A percentile compares a stretch with the other conserved stretches of the same genome.
These are phyloP conservation scores for Drosophila testacea DNA, from an alignment of 2,888 invertebrate genomes.

Conservation along the genomic window DNA sequence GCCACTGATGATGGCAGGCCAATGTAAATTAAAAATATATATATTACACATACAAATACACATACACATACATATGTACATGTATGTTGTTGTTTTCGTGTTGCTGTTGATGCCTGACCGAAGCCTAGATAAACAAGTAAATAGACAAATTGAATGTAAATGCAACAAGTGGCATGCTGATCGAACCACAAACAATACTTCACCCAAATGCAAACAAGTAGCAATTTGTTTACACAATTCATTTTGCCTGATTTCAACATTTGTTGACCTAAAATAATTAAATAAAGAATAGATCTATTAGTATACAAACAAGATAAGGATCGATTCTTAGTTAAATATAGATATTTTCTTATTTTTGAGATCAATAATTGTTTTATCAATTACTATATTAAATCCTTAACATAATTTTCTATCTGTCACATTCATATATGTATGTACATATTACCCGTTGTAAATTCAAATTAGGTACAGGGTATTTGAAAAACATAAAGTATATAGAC, in stretches of 20 bases:
- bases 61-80: neutral
- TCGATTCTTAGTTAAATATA: neutral
- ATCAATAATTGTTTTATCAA: too few relatives aligned
- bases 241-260: slow-evolving; percentile 7
- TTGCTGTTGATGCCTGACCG: slow-evolving; percentile 29
- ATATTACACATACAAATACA: neutral
- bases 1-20: slow-evolving; percentile 25
- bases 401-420: too few relatives aligned
- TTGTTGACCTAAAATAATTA: slow-evolving; percentile 15
- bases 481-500: neutral
- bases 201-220: slow-evolving; percentile 13
- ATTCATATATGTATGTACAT: too few relatives aligned
- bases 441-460: neutral
- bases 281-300: neutral
- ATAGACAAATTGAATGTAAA: slow-evolving; percentile 37
- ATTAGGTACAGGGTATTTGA: neutral
- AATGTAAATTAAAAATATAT: slow-evolving; percentile 38
- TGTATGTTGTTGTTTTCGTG: slow-evolving; percentile 16
- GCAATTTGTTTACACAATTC: slow-evolving; percentile 8
- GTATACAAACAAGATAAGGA: neutral
- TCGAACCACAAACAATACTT: slow-evolving; percentile 7
- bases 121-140: slow-evolving; percentile 23
- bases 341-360: too few relatives aligned
- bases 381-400: too few relatives aligned
- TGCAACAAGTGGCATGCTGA: slow-evolving; percentile 58